A percentile compares a stretch with the other conserved stretches of the same genome.
phyloP scores from a whole-genome alignment of 2,888 invertebrate species.

The Meiosimyza decipiens region DNA sequence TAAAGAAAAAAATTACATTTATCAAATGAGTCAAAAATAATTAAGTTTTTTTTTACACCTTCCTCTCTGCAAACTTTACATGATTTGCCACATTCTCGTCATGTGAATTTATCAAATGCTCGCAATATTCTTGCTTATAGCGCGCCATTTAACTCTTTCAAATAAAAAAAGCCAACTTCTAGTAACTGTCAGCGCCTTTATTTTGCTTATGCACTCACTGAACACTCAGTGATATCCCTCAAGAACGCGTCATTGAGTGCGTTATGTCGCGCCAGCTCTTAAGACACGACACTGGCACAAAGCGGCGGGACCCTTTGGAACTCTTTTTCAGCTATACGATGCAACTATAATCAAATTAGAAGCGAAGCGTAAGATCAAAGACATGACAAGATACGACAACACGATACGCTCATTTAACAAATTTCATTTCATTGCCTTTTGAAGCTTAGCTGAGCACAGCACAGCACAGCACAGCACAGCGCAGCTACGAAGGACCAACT shows the following conservation, averaged over 20 bases:
- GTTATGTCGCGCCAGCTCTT: slow-evolving; percentile 9
- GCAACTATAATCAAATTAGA: slow-evolving; percentile 35
- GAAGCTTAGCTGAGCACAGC: neutral
- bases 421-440: slow-evolving; percentile 5
- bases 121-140: too few species aligned
- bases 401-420: slow-evolving; percentile 34
- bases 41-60: too few species aligned
- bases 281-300: slow-evolving; percentile 5
- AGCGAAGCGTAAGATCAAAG: slow-evolving; percentile 35
- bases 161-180: slow-evolving; percentile 5
- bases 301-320: slow-evolving; percentile 1
- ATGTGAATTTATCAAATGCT: too few species aligned
- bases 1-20: too few species aligned
- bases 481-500: neutral
- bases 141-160: neutral
- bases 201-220: slow-evolving; percentile 4
- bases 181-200: slow-evolving; percentile 24
- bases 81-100: too few species aligned
- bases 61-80: too few species aligned
- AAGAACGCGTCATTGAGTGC: slow-evolving; percentile 27
- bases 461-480: too few species aligned
- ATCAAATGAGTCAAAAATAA: too few species aligned
- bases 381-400: slow-evolving; percentile 21
- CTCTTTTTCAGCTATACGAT: neutral
- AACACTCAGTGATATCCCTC: slow-evolving; percentile 13